Percentiles rank a stretch among this genome's conserved stretches.
Conservation (phyloP, 2,888 invertebrate genomes). For the Epirrhoe tristata region DNA sequence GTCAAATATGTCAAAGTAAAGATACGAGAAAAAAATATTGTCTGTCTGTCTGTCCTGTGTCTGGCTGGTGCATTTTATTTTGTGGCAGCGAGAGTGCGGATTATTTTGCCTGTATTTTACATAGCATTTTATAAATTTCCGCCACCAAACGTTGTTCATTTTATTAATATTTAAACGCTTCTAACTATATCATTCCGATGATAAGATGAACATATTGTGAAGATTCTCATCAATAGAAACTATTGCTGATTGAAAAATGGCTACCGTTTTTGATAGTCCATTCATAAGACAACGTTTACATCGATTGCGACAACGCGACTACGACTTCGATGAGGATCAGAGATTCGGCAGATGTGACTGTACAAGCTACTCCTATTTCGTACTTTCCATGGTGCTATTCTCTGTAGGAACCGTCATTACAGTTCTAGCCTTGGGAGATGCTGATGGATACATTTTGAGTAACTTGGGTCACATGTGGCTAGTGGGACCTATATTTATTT, state of each 20-base stretch:
- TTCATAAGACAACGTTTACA: slow-evolving; percentile 86
- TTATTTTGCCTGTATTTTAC: neutral
- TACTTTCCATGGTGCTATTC: slow-evolving; percentile 86
- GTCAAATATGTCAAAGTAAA: neutral
- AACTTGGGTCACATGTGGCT: slow-evolving; percentile 89
- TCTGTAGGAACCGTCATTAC: slow-evolving; percentile 88
- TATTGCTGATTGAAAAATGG: slow-evolving; percentile 74
- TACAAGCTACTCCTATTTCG: slow-evolving; percentile 88
- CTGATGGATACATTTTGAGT: slow-evolving; percentile 85
- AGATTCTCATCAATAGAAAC: slow-evolving; percentile 34
- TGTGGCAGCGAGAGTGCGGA: neutral
- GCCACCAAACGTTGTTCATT: neutral
- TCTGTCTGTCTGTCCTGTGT: neutral
- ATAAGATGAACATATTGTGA: slow-evolving; percentile 50
- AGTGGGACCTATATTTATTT: slow-evolving; percentile 88
- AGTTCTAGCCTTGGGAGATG: slow-evolving; percentile 86
- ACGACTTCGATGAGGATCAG: slow-evolving; percentile 85
- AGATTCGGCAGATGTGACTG: slow-evolving; percentile 88
- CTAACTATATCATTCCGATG: neutral
- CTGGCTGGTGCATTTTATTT: neutral
- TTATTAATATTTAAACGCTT: neutral
- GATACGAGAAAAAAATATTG: too few species aligned
- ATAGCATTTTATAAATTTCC: neutral
- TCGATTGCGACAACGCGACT: slow-evolving; percentile 85
- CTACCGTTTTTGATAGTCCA: slow-evolving; percentile 87